phyloP scores from a whole-genome alignment of 2,888 invertebrate genomes.

The Lycocerus yunnanus region DNA sequence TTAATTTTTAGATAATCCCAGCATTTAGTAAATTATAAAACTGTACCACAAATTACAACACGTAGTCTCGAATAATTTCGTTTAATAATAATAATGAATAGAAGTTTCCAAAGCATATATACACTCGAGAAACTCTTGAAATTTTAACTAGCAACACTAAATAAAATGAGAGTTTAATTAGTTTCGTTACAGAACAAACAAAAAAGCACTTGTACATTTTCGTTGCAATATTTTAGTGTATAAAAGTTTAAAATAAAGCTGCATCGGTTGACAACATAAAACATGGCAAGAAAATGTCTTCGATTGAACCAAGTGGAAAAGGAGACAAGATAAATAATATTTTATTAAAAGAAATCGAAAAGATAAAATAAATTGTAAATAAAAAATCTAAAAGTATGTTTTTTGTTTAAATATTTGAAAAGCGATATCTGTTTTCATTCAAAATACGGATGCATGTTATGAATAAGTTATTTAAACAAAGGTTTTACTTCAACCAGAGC shows the following conservation, averaged over 20 bases:
- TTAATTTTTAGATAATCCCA: neutral
- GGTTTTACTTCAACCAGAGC: neutral
- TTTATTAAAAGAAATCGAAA: neutral
- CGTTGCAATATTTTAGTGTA: neutral
- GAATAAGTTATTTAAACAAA: neutral
- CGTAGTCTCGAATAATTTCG: neutral
- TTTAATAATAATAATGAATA: neutral
- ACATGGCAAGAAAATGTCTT: neutral
- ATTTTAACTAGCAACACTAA: neutral
- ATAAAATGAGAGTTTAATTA: neutral
- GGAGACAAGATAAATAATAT: neutral
- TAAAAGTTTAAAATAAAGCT: neutral
- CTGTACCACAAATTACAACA: neutral
- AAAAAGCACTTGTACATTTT: neutral
- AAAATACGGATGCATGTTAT: neutral
- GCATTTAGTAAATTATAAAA: neutral
- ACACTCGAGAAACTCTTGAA: neutral
- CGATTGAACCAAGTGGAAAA: neutral
- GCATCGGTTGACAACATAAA: neutral
- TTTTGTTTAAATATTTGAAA: neutral
- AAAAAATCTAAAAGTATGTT: neutral
- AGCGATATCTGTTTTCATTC: neutral
- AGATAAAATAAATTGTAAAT: neutral
- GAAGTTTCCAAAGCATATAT: neutral
- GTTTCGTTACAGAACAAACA: neutral